Conservation (phyloP, 2,797 vertebrate genomes). For the Enteromius thamalakanensis region DNA sequence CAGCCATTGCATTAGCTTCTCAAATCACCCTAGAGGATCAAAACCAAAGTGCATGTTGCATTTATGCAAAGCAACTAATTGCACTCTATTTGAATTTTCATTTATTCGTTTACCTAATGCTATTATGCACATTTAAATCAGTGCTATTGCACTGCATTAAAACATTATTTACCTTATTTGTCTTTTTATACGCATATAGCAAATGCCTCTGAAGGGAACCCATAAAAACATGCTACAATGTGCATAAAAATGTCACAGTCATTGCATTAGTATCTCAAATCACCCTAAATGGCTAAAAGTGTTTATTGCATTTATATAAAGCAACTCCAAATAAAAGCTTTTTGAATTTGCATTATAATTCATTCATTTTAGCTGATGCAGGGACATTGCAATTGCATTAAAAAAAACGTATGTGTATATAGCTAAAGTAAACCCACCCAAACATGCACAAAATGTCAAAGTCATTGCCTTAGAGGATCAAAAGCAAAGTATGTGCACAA, state of each 20-base stretch:
- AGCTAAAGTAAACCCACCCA: slow-evolving; percentile 1
- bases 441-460: slow-evolving; percentile 9
- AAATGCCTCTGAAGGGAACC: not conserved
- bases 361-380: not conserved
- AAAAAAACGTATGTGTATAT: too few relatives aligned
- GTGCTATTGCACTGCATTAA: not conserved
- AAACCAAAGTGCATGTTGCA: not conserved
- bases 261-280: not conserved
- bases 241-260: not conserved
- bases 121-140: not conserved
- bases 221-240: not conserved
- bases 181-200: not conserved
- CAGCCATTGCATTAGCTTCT: not conserved
- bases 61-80: not conserved
- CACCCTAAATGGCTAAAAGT: not conserved
- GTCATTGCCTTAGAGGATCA: not conserved
- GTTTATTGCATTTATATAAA: slow-evolving; percentile 5
- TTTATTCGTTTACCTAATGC: not conserved
- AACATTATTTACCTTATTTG: not conserved
- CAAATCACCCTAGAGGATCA: not conserved
- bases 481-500: not conserved
- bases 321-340: not conserved
- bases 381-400: not conserved
- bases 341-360: not conserved
- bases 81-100: not conserved